A percentile compares a stretch with the other conserved stretches of the same genome.
Evolutionary conservation across 2,888 invertebrate genomes (phyloP).

Genomic region (Bedellia somnulentella): DNA sequence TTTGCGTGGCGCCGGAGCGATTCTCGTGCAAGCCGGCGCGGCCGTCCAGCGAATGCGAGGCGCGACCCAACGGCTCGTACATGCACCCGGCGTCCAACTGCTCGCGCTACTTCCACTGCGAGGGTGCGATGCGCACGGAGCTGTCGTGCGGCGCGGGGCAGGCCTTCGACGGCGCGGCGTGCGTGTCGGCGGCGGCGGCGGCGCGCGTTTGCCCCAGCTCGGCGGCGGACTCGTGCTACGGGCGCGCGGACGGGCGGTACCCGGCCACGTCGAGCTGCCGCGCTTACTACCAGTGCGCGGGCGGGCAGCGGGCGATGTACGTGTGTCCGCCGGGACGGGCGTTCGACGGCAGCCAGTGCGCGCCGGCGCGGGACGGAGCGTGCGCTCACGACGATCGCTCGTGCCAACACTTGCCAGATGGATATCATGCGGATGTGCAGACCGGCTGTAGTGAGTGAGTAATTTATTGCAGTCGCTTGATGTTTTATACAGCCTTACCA

Average conservation of each 20-base stretch:
- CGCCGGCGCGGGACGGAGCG: slow-evolving; percentile 22
- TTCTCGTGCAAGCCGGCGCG: slow-evolving; percentile 17
- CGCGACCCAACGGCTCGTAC: slow-evolving; percentile 56
- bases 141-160: slow-evolving; percentile 36
- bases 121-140: slow-evolving; percentile 31
- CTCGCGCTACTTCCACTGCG: slow-evolving; percentile 54
- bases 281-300: slow-evolving; percentile 60
- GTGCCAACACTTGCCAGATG: slow-evolving; percentile 51
- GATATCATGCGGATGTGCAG: slow-evolving; percentile 58
- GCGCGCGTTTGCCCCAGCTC: slow-evolving; percentile 45
- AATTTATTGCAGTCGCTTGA: too few relatives aligned
- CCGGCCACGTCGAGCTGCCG: slow-evolving; percentile 54
- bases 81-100: slow-evolving; percentile 54
- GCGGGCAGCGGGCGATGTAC: slow-evolving; percentile 59
- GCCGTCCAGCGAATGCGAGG: slow-evolving; percentile 35
- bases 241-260: slow-evolving; percentile 58
- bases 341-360: slow-evolving; percentile 61
- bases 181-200: slow-evolving; percentile 23
- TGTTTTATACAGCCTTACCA: too few relatives aligned
- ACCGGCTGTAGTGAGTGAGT: slow-evolving; percentile 53
- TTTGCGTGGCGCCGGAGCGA: slow-evolving; percentile 32
- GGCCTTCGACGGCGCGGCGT: slow-evolving; percentile 47
- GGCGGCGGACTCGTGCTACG: slow-evolving; percentile 51
- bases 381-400: slow-evolving; percentile 42
- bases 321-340: slow-evolving; percentile 51